Base-by-base conservation (phyloP, 2,888 invertebrate species). In the Torymus tubicola region DNA sequence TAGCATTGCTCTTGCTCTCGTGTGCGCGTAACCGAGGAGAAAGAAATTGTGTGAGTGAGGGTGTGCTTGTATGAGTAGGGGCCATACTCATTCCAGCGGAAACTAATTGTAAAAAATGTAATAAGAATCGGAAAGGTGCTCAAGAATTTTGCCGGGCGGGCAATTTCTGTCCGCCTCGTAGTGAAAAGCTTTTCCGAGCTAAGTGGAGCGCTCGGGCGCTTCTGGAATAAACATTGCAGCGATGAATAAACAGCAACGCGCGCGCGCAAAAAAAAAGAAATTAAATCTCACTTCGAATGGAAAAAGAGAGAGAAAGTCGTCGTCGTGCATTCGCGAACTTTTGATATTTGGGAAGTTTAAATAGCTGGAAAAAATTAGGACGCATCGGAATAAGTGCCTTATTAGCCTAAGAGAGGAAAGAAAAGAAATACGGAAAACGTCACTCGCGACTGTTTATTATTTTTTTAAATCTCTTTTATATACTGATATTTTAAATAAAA, bases 351-450 rank as follows among this genome's bases (percentile, higher is more conserved):
- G 24, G 24, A 24, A 24, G 24, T 24, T 24, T 24, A 24, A 24
- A 24, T 24, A 24, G 42, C 21, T 55, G 31, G 61, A 24, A 67
- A 57, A 71, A 71, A 71, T 61, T 71, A 52, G 71, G 52, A 60
- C 57, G 57, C 67, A 14, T 18, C 3, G 18, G 60, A 70, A 57
- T 60, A 71, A 71, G 61, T 71, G 61, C 55, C 16, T 57, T 57
- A 69, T 69, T 58, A 16, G 42, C 31, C 31, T 8, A 8, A 58
- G 16, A 42, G 18, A 16, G 42, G 42, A 58, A 58, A 42, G 58
- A 42, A 42, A 2, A 16, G 11, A 69, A 31, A n/a, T n/a, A n/a
- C n/a, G n/a, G 55, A 21, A 69, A 4, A 52, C 3, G 24, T 24
- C 24, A 24, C 24, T 3, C 3, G 24, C 24, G 24, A 3, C 24